These are phyloP conservation scores for Hemaris fuciformis DNA, from an alignment of 2,888 invertebrate species.

Conservation along the genomic window DNA sequence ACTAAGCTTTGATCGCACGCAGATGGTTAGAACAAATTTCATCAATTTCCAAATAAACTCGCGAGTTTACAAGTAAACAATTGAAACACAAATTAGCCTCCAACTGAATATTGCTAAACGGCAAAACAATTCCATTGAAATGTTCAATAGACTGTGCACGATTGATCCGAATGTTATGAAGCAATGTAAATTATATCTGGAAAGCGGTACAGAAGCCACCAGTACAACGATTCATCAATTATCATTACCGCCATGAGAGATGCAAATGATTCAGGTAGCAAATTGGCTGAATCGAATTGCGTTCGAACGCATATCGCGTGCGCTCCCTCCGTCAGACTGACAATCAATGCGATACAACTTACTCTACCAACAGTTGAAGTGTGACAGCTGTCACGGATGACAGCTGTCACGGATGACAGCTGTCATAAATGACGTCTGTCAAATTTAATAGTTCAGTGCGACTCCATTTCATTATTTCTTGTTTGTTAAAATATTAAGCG, in stretches of 20 bases:
- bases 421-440: not conserved
- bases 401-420: not conserved
- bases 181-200: not conserved
- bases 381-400: not conserved
- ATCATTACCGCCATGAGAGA: slow-evolving; percentile 36
- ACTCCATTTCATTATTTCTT: too few relatives aligned
- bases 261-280: slow-evolving; percentile 33
- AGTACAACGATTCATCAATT: slow-evolving; percentile 35
- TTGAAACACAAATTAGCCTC: not conserved
- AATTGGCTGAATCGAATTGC: slow-evolving; percentile 39
- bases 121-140: not conserved
- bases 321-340: not conserved
- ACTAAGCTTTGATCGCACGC: not conserved
- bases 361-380: not conserved
- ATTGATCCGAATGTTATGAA: slow-evolving; percentile 12
- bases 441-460: too few relatives aligned
- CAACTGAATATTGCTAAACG: not conserved
- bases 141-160: not conserved
- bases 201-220: not conserved
- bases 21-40: not conserved
- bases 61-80: not conserved
- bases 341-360: not conserved
- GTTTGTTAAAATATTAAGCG: too few relatives aligned
- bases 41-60: not conserved
- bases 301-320: slow-evolving; percentile 13